Base-by-base conservation (phyloP, 53 echinoderm and acorn worm genomes). In the Luidia sarsii region DNA sequence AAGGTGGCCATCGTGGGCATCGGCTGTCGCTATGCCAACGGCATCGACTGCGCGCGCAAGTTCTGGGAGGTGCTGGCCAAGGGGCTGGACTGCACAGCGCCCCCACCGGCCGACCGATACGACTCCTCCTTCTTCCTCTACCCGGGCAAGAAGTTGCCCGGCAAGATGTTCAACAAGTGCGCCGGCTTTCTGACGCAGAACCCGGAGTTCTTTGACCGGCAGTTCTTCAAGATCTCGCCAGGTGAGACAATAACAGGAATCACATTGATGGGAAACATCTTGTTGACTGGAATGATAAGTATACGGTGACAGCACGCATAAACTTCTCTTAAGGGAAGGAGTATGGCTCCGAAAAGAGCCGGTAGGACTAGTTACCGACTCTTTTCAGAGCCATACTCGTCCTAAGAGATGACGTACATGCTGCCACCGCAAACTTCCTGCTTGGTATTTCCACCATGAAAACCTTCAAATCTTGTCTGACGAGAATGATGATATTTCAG, bases 191-290 rank as follows among this genome's bases (percentile, higher is more conserved):
- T 99, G 14, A 34, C 80, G 18, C 79, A 91, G 48, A 83, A 99
- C 66, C 93, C 93, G 18, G 86, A 91, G 57, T 31, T 53, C 34
- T 99, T 99, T 66, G 99, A 99, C 60, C 68, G 99, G 80, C 99
- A 94, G 79, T 99, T 99, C 89, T 99, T 99, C 87, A 94, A 89
- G 64, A 99, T 99, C 23, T 89, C 99, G 19, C 99, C 99, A 82
- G 99, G 99, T 95, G 86, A 18, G 57, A 62, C 30, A 62, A 29
- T 59, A 1, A 59, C 7, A 31, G 3, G 11, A 61, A 4, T 30
- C 32, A 61, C 24, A 57, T n/a, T n/a, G n/a, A n/a, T n/a, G n/a
- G n/a, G n/a, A n/a, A n/a, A n/a, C n/a, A n/a, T n/a, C n/a, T n/a
- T n/a, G n/a, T n/a, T n/a, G n/a, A n/a, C n/a, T n/a, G n/a, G n/a